Evolutionary conservation across 2,797 vertebrate genomes (phyloP).

Genomic region (Mycteria americana): DNA sequence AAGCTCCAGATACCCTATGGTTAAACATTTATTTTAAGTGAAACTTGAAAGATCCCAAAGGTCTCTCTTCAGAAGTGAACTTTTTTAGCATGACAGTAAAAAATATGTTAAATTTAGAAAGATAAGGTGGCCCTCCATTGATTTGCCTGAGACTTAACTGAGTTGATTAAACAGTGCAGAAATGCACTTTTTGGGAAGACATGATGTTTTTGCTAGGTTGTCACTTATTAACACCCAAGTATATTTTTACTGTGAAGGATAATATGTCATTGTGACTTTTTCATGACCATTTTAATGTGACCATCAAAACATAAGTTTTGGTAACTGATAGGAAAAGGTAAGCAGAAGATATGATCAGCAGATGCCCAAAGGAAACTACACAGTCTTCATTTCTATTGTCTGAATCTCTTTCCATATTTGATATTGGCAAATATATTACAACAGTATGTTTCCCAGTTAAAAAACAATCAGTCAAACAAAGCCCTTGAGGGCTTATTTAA

Average conservation of each 20-base stretch:
- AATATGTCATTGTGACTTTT: background rate
- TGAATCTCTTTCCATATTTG: background rate
- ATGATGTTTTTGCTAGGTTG: background rate
- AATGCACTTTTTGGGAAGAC: background rate
- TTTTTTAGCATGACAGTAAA: background rate
- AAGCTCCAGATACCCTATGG: background rate
- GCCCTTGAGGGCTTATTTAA: constrained; percentile 23
- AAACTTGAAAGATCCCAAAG: background rate
- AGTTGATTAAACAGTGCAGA: background rate
- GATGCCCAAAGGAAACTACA: background rate
- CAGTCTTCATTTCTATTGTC: background rate
- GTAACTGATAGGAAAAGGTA: background rate
- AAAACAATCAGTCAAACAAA: background rate
- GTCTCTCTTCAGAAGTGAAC: background rate
- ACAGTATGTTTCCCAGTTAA: background rate
- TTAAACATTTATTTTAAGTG: background rate
- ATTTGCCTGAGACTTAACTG: background rate
- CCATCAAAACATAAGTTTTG: background rate
- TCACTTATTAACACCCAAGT: background rate
- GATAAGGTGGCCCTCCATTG: background rate
- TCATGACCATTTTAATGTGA: background rate
- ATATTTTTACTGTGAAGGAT: background rate
- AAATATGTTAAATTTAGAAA: background rate
- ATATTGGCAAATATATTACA: constrained; percentile 4
- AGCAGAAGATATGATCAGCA: background rate